Percentiles rank a stretch among this genome's conserved stretches.
These are phyloP conservation scores for Todiramphus chloris DNA, from an alignment of 2,113 vertebrate species.

Conservation along the genomic window DNA sequence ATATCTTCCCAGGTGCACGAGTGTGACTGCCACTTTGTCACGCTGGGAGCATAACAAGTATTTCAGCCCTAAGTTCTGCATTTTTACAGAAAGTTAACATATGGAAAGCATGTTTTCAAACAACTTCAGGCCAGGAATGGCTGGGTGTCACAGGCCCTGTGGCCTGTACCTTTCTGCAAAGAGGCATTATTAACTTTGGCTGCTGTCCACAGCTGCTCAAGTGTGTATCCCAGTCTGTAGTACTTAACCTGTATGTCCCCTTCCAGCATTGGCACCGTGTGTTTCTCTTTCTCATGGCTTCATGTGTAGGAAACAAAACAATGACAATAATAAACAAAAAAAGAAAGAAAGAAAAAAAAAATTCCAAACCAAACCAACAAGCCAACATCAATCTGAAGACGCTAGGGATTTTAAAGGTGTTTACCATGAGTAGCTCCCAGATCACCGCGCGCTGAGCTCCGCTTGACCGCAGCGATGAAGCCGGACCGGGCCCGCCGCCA, in stretches of 20 bases:
- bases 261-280: rapidly evolving
- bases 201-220: neutral
- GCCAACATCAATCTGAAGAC: neutral
- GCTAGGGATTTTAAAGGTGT: neutral
- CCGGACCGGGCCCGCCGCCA: neutral
- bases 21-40: neutral
- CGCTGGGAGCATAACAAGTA: neutral
- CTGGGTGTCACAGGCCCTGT: neutral
- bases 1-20: neutral
- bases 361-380: neutral
- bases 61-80: neutral
- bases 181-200: neutral
- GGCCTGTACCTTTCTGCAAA: neutral
- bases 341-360: too few relatives aligned
- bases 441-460: neutral
- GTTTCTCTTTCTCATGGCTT: neutral
- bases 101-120: neutral
- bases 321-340: neutral
- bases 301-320: neutral
- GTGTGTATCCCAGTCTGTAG: rapidly evolving
- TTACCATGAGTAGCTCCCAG: neutral
- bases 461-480: neutral
- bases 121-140: too few relatives aligned
- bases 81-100: neutral
- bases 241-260: rapidly evolving